Percentiles rank a stretch among this genome's conserved stretches.
phyloP scores from a whole-genome alignment of 2,113 vertebrate genomes.

The Stictonetta naevosa region DNA sequence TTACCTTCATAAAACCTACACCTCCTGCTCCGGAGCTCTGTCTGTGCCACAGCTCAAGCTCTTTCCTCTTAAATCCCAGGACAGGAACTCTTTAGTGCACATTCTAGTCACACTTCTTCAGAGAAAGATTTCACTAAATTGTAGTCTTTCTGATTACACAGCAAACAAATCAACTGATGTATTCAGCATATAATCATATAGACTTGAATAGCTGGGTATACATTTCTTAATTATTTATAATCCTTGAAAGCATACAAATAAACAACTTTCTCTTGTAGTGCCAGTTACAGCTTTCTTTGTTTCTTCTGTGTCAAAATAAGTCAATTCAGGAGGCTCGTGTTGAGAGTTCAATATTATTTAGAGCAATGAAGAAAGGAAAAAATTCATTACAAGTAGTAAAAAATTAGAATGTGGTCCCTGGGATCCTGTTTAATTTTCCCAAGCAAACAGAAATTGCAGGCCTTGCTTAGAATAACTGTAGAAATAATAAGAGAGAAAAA shows the following conservation, averaged over 20 bases:
- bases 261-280: neutral
- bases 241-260: neutral
- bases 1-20: neutral
- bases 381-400: neutral
- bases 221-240: neutral
- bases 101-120: neutral
- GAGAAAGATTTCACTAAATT: neutral
- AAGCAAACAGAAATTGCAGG: neutral
- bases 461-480: neutral
- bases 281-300: neutral
- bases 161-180: neutral
- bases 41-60: neutral
- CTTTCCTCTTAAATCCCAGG: neutral
- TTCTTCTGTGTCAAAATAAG: neutral
- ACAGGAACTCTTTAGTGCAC: neutral
- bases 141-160: neutral
- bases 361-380: neutral
- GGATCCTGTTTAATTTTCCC: neutral
- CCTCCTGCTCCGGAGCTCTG: neutral
- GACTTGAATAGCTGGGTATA: neutral
- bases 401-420: neutral
- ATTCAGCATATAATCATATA: neutral
- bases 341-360: neutral
- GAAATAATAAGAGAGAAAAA: neutral
- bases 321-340: neutral